Conservation (phyloP, 2,888 invertebrate genomes). For the Zhuqinia jingwanae region DNA sequence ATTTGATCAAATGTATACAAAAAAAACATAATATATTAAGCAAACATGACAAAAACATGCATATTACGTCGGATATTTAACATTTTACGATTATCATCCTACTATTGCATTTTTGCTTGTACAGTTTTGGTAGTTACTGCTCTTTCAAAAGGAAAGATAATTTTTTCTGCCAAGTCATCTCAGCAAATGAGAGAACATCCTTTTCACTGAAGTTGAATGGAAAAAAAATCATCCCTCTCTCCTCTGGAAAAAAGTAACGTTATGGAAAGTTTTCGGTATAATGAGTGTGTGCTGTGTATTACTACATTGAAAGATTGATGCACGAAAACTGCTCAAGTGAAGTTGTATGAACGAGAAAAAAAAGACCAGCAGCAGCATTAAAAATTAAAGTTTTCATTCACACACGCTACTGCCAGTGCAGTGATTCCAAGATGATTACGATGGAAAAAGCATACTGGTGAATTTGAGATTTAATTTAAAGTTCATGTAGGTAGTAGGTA, state of each 20-base stretch:
- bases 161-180: slow-evolving; percentile 62
- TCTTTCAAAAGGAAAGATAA: slow-evolving; percentile 23
- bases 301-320: no score
- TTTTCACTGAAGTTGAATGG: background rate
- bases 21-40: background rate
- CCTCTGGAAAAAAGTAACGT: no score
- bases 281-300: no score
- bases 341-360: no score
- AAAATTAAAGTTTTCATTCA: background rate
- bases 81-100: background rate
- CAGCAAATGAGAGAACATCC: slow-evolving; percentile 57
- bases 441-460: background rate
- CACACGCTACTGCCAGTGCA: background rate
- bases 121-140: background rate
- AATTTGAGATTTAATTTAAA: no score
- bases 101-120: no score
- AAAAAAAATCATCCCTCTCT: no score
- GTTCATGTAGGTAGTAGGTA: no score
- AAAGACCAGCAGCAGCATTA: background rate
- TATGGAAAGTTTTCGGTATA: no score
- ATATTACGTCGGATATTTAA: background rate
- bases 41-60: slow-evolving; percentile 2
- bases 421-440: background rate
- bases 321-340: no score
- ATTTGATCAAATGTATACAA: slow-evolving; percentile 46